These are phyloP conservation scores for Papilio elwesi DNA, from an alignment of 2,888 invertebrate genomes.

Conservation along the genomic window DNA sequence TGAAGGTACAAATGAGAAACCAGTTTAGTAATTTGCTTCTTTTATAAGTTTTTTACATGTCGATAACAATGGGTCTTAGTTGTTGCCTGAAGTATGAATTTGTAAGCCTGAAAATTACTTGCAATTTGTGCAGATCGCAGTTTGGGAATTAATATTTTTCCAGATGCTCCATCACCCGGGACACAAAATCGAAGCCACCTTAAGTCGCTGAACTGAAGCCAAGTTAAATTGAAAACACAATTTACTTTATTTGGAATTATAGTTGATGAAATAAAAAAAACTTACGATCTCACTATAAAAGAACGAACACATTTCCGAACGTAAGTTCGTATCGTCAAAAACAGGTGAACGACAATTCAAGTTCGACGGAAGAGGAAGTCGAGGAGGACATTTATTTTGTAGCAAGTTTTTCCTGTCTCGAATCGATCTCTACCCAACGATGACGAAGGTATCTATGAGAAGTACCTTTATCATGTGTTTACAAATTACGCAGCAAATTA, in stretches of 20 bases:
- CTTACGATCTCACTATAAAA: neutral
- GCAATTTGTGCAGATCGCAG: too few species aligned
- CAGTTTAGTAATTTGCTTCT: neutral
- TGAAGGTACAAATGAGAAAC: neutral
- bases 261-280: neutral
- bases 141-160: too few species aligned
- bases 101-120: too few species aligned
- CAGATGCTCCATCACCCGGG: too few species aligned
- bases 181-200: too few species aligned
- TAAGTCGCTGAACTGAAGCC: too few species aligned
- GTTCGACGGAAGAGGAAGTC: conserved; percentile 24
- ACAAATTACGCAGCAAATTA: neutral
- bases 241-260: too few species aligned
- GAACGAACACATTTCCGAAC: neutral
- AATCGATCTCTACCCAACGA: neutral
- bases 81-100: too few species aligned
- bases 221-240: too few species aligned
- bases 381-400: conserved; percentile 11
- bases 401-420: conserved; percentile 5
- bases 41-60: neutral
- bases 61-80: neutral
- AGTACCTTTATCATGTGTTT: neutral
- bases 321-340: neutral
- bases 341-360: neutral
- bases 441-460: neutral